Evolutionary conservation across 2,797 vertebrate genomes (phyloP).

Genomic region (Phrynocephalus vlangalii): DNA sequence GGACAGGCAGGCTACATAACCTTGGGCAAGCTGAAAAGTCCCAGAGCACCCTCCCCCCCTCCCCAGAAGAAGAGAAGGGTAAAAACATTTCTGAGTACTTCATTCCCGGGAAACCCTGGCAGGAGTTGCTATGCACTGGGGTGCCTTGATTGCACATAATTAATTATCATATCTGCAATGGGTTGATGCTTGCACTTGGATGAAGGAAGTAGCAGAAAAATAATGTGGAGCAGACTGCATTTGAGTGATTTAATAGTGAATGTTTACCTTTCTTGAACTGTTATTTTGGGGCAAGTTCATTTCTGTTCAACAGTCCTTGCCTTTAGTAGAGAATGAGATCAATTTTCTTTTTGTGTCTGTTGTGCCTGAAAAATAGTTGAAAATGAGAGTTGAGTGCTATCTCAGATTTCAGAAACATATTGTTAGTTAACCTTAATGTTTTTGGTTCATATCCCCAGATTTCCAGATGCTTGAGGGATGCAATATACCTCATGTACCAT

Average conservation of each 20-base stretch:
- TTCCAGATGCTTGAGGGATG: conserved; percentile 8
- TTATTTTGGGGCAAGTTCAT: neutral
- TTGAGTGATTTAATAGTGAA: neutral
- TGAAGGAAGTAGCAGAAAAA: too few relatives aligned
- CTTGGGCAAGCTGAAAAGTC: too few relatives aligned
- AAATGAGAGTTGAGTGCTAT: neutral
- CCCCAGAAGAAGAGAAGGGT: too few relatives aligned
- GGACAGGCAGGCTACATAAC: too few relatives aligned
- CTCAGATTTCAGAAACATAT: conserved; percentile 17
- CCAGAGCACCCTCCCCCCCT: too few relatives aligned
- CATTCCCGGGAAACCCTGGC: too few relatives aligned
- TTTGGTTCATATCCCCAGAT: conserved; percentile 16
- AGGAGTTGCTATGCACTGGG: too few relatives aligned
- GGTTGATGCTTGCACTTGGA: neutral
- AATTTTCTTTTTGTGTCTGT: neutral
- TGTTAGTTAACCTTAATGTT: conserved; percentile 7
- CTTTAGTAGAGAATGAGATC: neutral
- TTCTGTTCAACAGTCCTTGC: neutral
- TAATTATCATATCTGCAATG: neutral
- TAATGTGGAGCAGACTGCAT: neutral
- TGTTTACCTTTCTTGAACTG: neutral
- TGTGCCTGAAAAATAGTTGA: conserved; percentile 1
- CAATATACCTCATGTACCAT: neutral
- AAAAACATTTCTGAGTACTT: too few relatives aligned
- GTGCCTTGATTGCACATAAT: too few relatives aligned